phyloP scores from a whole-genome alignment of 2,888 invertebrate species.

The Mantis religiosa region DNA sequence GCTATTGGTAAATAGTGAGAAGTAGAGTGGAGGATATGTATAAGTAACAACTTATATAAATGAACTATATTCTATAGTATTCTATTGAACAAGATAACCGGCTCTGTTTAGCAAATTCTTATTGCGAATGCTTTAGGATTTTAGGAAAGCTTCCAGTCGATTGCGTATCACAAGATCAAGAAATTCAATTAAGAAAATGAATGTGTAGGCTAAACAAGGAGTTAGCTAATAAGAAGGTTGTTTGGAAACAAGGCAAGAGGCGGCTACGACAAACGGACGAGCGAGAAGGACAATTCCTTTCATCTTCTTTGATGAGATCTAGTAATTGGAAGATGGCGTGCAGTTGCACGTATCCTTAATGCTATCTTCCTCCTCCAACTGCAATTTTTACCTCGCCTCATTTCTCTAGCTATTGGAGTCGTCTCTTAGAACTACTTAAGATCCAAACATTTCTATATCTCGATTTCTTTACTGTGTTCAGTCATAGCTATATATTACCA shows the following conservation, averaged over 20 bases:
- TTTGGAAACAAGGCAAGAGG: background rate
- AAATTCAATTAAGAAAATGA: background rate
- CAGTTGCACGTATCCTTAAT: background rate
- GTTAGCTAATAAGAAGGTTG: background rate
- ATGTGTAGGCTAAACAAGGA: background rate
- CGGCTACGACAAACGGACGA: background rate
- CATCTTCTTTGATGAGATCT: background rate
- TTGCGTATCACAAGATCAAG: background rate
- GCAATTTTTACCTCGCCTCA: background rate
- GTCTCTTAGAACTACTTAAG: background rate
- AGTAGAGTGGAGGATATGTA: no score
- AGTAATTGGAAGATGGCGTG: background rate
- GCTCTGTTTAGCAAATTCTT: no score
- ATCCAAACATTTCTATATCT: no score
- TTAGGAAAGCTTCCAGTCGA: no score
- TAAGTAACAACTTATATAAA: no score
- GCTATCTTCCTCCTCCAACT: no score
- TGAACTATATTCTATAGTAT: no score
- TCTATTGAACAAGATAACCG: no score
- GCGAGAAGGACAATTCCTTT: background rate
- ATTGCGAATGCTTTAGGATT: no score
- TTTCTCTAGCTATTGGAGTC: background rate
- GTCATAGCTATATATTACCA: no score
- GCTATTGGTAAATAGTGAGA: no score
- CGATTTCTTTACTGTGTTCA: no score